Evolutionary conservation across 2,797 vertebrate genomes (phyloP).

Genomic region (Chelonia mydas): DNA sequence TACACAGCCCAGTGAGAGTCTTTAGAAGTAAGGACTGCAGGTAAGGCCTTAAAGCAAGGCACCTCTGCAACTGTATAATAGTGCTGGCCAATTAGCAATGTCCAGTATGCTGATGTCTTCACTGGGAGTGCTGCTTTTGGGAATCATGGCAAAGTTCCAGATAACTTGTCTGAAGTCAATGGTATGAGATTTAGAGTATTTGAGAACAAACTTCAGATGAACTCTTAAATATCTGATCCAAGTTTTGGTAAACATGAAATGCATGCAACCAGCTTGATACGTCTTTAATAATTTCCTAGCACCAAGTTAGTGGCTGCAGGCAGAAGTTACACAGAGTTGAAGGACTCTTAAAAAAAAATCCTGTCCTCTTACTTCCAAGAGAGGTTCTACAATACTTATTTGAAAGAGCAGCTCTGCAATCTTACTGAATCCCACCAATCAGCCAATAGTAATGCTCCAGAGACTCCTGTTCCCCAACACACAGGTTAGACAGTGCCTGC

Average conservation of each 20-base stretch:
- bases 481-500: fast-evolving
- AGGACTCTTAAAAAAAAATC: background rate
- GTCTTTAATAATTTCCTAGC: background rate
- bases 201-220: background rate
- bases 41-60: background rate
- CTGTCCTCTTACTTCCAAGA: background rate
- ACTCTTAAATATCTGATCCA: background rate
- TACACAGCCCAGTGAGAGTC: background rate
- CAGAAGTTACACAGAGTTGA: background rate
- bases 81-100: background rate
- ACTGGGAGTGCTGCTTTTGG: background rate
- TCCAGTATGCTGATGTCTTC: background rate
- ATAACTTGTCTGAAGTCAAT: background rate
- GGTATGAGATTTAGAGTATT: background rate
- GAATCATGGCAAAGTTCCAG: background rate
- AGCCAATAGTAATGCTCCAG: fast-evolving
- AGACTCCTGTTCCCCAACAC: background rate
- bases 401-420: background rate
- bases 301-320: background rate
- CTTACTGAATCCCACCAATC: background rate
- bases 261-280: background rate
- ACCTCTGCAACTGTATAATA: background rate
- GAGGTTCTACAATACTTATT: background rate
- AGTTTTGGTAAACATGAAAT: background rate
- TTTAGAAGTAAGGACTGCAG: background rate